Evolutionary conservation across 2,888 invertebrate species (phyloP).

Genomic region (Dicycla oo): DNA sequence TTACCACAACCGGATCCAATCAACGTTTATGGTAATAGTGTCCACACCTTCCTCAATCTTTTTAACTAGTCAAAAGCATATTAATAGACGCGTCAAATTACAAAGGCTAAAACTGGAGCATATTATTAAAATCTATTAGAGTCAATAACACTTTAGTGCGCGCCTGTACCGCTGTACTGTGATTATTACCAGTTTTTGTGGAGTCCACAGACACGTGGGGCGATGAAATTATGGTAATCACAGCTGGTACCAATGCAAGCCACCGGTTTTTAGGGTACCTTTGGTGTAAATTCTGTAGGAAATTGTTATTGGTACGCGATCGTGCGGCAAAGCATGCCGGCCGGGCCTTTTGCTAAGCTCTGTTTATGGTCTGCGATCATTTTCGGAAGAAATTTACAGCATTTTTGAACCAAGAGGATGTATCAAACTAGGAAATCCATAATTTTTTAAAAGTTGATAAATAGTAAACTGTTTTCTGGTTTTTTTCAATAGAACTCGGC

Average conservation of each 20-base stretch:
- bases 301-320: slow-evolving; percentile 32
- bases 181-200: slow-evolving; percentile 89
- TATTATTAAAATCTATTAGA: slow-evolving; percentile 48
- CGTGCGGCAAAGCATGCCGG: neutral
- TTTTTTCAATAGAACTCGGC: too few relatives aligned
- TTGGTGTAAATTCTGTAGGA: slow-evolving; percentile 51
- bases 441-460: too few relatives aligned
- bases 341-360: too few relatives aligned
- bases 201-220: slow-evolving; percentile 87
- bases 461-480: too few relatives aligned
- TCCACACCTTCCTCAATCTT: slow-evolving; percentile 35
- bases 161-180: slow-evolving; percentile 81
- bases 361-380: too few relatives aligned
- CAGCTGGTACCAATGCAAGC: slow-evolving; percentile 82
- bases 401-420: too few relatives aligned
- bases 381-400: too few relatives aligned
- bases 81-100: slow-evolving; percentile 30
- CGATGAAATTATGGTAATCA: slow-evolving; percentile 90
- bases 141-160: slow-evolving; percentile 64
- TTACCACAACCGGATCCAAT: slow-evolving; percentile 5
- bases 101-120: slow-evolving; percentile 30
- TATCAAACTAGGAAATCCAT: too few relatives aligned
- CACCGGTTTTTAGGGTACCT: slow-evolving; percentile 81
- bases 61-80: slow-evolving; percentile 23
- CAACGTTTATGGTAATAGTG: slow-evolving; percentile 23